Conservation (phyloP, 2,113 vertebrate species). For the Brachyhypopomus occidentalis region DNA sequence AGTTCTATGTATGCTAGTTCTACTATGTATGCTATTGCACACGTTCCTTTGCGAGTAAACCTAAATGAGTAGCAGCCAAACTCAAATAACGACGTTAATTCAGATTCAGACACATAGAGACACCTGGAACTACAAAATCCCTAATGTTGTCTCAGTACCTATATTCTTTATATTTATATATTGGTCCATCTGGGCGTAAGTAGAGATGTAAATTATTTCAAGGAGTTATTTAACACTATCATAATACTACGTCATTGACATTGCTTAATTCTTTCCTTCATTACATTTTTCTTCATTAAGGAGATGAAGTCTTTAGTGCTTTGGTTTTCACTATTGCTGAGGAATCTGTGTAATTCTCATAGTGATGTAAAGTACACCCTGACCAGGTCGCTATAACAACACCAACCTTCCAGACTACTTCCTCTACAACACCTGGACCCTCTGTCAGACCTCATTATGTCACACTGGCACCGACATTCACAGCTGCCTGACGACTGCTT, state of each 20-base stretch:
- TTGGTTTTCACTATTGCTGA: too few relatives aligned
- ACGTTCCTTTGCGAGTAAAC: constrained; percentile 20
- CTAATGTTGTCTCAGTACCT: too few relatives aligned
- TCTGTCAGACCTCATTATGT: constrained; percentile 25
- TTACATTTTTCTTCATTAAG: background rate
- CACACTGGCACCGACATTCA: constrained; percentile 31
- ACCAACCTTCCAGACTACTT: background rate
- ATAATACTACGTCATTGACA: too few relatives aligned
- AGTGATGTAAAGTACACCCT: too few relatives aligned
- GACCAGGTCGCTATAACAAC: background rate
- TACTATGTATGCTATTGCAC: too few relatives aligned
- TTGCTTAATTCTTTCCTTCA: too few relatives aligned
- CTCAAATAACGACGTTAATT: background rate
- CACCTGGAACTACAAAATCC: background rate
- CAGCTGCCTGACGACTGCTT: background rate
- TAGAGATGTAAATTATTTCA: too few relatives aligned
- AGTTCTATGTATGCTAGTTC: background rate
- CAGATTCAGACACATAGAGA: constrained; percentile 1
- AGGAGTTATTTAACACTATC: too few relatives aligned
- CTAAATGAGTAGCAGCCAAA: background rate
- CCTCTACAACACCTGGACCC: background rate
- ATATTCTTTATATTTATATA: too few relatives aligned
- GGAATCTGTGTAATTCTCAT: too few relatives aligned
- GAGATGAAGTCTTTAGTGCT: background rate
- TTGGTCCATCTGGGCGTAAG: too few relatives aligned